Evolutionary conservation across 1,140 invertebrate genomes (phyloP), one percentile per base, ranked within the genome.

Genomic region (Teleopsis dalmanni): DNA sequence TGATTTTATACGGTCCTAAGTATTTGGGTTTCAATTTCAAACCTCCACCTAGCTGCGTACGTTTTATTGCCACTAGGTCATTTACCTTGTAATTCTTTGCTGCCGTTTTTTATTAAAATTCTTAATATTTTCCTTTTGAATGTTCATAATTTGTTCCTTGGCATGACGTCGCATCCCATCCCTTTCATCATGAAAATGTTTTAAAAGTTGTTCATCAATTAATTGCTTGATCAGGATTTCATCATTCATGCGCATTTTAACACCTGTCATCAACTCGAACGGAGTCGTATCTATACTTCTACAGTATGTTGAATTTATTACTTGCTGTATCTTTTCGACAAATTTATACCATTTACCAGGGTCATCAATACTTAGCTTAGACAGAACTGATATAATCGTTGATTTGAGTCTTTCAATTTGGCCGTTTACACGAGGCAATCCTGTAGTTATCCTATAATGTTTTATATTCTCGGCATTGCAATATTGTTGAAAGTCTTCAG

Each of bases 31-130:
- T 42, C 13, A 42, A 25, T 42, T 26, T 42, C 22, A 42, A 6
- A 5, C 23, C 40, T 26, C 40, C 23, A 3, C 23, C 40, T 4
- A 55, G 51, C 22, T 61, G 59, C 9, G 63, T 62, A 38, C 63
- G 37, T 51, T 62, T 58, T 16, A 67, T 62, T 5, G 55, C 54
- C 3, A 65, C 56, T 26, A 64, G 11, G 36, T 65, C 58, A n/a
- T 52, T 48, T 9, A 52, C 27, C 19, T 52, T 36, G 23, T 59
- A 63, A 31, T 51, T 18, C 27, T 50, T 36, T 13, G 31, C 10
- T 52, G 50, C 13, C 44, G 47, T 21, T n/a, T 11, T 18, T 14
- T 1, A 16, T 34, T 34, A 11, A 14, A 34, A 8, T 13, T 8
- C 1, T 34, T 34, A 5, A 5, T 34, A 34, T 16, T 47, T 35